Evolutionary conservation across 1,140 invertebrate species (phyloP), one percentile per base, ranked within the genome.

Genomic region (Pygmarrhopalites habei): DNA sequence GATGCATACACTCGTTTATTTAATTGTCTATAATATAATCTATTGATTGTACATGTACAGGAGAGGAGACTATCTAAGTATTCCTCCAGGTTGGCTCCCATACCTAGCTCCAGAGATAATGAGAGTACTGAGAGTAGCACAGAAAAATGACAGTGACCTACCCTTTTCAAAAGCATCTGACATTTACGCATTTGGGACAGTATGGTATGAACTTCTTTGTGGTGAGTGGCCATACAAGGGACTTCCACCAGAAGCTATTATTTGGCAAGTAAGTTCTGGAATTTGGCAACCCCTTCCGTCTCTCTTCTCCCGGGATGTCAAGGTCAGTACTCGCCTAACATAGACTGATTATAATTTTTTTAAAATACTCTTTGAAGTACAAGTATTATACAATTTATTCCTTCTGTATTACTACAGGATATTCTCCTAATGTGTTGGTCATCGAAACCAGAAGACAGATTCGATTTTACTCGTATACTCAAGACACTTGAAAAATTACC

Each of bases 201-300:
- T 99, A 23, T 99, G 95, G 95, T 99, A 96, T 78, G 97, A 99
- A 77, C 78, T 99, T 52, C 79, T 99, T 49, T 95, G 90, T 74
- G 90, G 92, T 1, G 91, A 96, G 72, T 98, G 92, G 84, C 95
- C 97, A 12, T 98, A 96, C 75, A 90, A 91, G 74, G 85, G 85
- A 17, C 87, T 94, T 74, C 89, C 92, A 28, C 86, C 92, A 0
- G 95, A 99, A 78, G 86, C 90, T 1, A 89, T 98, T 49, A 97
- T 99, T 71, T 99, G 94, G 92, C 92, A 96, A 77, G 92, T 98
- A 21, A 94, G 95, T 2, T 89, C 89, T 72, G 95, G 95, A 58
- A 89, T 98, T 79, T 98, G 98, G 74, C 92, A 95, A 76, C 87
- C 94, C 43, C 79, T 98, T 60, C 90, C 89, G 39, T 94, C 95